phyloP scores from a whole-genome alignment of 2,888 invertebrate species.

The Gasteruption jaculator region DNA sequence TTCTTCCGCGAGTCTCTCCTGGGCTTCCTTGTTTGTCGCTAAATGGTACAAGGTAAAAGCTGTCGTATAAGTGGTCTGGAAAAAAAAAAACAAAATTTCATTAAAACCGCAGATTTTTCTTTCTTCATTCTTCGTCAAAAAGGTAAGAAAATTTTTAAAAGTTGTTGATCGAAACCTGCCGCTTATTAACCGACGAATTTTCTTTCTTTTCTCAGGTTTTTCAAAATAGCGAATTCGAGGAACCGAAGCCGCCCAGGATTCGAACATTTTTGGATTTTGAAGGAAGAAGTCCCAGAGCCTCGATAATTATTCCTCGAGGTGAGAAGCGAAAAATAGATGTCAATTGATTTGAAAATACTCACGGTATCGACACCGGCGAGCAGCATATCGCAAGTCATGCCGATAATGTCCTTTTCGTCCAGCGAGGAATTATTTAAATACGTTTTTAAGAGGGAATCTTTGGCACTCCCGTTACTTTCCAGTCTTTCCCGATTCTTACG shows the following conservation, averaged over 20 bases:
- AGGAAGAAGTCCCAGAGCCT: too few species aligned
- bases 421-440: constrained; percentile 68
- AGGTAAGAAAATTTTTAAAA: not conserved
- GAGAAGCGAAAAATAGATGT: too few species aligned
- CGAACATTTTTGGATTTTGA: too few species aligned
- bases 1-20: constrained; percentile 67
- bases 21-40: constrained; percentile 64
- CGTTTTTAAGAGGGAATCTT: constrained; percentile 61
- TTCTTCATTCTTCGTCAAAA: not conserved
- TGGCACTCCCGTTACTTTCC: constrained; percentile 39
- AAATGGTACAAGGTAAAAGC: constrained; percentile 78
- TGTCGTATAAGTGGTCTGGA: constrained; percentile 72
- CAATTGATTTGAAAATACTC: constrained; percentile 32
- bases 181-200: not conserved
- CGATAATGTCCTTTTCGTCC: constrained; percentile 74
- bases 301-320: too few species aligned
- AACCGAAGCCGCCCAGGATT: too few species aligned
- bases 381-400: constrained; percentile 78
- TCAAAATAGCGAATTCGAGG: too few species aligned
- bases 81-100: constrained; percentile 36
- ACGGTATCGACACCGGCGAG: constrained; percentile 86
- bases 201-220: too few species aligned
- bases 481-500: constrained; percentile 55
- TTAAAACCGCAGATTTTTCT: constrained; percentile 1
- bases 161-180: not conserved